Base-by-base conservation (phyloP, 2,797 vertebrate species). In the Danio kyathit region DNA sequence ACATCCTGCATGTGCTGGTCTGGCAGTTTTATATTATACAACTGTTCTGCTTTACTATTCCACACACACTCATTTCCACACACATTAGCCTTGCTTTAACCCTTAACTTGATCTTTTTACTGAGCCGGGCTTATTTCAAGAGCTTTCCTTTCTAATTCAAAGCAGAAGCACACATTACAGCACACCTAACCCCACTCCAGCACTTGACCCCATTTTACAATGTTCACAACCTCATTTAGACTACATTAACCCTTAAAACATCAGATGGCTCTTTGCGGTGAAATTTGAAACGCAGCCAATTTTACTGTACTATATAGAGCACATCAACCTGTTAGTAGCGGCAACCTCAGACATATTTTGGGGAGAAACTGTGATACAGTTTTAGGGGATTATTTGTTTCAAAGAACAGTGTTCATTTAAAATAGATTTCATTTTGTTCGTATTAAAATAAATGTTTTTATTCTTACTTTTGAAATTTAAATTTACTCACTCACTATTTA, bases 51-150 rank as follows among this genome's bases (percentile, higher is more conserved):
- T 61, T 74, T 49, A 74, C 9, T 17, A 48, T 57, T 67, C 14
- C 52, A 46, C 52, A 70, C 29, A 11, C 65, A 61, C 16, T 21
- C 21, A 14, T 40, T 59, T 69, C 52, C 13, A 9, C 41, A 69
- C 54, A 60, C 21, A 69, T 49, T 78, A 69, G 21, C 44, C 54
- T 49, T 59, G 7, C 2, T 17, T 49, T 48, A 60, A 48, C 65
- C 79, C 69, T 75, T 56, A 66, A 67, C 80, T 38, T 48, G 70
- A 82, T 78, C 79, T 57, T 70, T 29, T 29, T 19, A 71, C 74
- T 81, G 74, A 81, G 54, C 40, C 11, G 29, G 76, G 72, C 29
- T 29, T 29, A 29, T 29, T 29, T 29, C 76, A 76, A 69, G 54
- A 69, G 66, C 67, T 51, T 61, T 66, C 56, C 56, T 67, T 71